Percentiles rank a stretch among this genome's conserved stretches.
phyloP scores from a whole-genome alignment of 2,797 vertebrate species.

The Sebastes taczanowskii region DNA sequence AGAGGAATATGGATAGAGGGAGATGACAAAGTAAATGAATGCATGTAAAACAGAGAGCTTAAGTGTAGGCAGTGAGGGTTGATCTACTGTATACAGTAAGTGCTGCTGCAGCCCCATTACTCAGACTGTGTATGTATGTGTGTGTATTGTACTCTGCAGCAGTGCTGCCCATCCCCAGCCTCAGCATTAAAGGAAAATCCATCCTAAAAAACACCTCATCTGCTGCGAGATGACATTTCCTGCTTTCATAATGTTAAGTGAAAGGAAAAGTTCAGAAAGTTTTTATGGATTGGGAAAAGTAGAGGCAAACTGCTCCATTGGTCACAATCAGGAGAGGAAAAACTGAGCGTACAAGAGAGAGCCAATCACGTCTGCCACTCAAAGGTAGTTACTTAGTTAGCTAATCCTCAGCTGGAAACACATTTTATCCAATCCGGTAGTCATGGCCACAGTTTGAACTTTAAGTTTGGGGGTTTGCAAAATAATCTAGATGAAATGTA shows the following conservation, averaged over 20 bases:
- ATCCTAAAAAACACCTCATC: not conserved
- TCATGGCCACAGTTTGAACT: no score
- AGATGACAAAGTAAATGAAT: constrained; percentile 16
- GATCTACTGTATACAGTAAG: constrained; percentile 16
- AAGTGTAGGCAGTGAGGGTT: constrained; percentile 9
- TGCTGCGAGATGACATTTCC: constrained; percentile 19
- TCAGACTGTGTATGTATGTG: constrained; percentile 11
- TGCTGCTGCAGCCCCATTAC: constrained; percentile 50
- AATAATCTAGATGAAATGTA: no score
- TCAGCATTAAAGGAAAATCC: constrained; percentile 21
- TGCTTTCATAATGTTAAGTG: not conserved
- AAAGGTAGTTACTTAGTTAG: no score
- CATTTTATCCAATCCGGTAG: no score
- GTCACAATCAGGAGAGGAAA: not conserved
- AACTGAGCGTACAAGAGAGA: not conserved
- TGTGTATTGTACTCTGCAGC: constrained; percentile 36
- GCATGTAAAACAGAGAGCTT: constrained; percentile 15
- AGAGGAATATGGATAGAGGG: not conserved
- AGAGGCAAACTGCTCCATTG: not conserved
- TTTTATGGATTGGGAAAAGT: not conserved
- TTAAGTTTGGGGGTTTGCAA: no score
- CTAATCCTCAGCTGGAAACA: no score
- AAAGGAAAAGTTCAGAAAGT: not conserved
- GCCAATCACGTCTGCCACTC: no score
- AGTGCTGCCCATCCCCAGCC: constrained; percentile 17